Conservation (phyloP, 2,888 invertebrate genomes). For the Hymenopus coronatus region DNA sequence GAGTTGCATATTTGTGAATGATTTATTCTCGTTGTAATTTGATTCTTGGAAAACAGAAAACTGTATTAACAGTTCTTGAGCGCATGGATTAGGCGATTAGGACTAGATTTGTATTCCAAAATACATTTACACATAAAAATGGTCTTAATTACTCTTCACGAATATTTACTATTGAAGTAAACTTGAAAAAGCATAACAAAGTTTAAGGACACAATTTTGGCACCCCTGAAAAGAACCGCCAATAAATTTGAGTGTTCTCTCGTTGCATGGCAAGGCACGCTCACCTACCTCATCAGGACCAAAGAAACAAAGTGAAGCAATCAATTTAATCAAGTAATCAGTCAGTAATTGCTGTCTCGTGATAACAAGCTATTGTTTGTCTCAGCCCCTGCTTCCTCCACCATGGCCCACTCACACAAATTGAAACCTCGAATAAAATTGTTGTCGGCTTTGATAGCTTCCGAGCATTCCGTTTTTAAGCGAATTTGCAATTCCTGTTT, state of each 20-base stretch:
- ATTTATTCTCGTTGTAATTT: too few species aligned
- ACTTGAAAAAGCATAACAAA: too few species aligned
- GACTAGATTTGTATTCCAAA: too few species aligned
- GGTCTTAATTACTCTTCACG: too few species aligned
- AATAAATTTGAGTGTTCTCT: not conserved
- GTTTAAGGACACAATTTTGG: not conserved
- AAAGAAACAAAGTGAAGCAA: constrained; percentile 26
- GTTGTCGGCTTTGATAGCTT: not conserved
- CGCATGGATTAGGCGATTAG: too few species aligned
- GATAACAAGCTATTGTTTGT: constrained; percentile 28
- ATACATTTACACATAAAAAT: too few species aligned
- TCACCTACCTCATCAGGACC: constrained; percentile 20
- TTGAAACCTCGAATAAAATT: not conserved
- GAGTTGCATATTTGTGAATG: too few species aligned
- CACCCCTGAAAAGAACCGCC: not conserved
- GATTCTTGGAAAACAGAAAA: too few species aligned
- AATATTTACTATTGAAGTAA: too few species aligned
- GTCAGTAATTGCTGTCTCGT: constrained; percentile 28
- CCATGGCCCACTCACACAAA: constrained; percentile 10
- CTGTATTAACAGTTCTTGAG: too few species aligned
- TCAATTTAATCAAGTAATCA: constrained; percentile 33
- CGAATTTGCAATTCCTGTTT: too few species aligned
- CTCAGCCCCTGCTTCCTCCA: not conserved
- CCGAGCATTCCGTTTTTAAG: too few species aligned
- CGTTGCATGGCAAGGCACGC: not conserved